A percentile compares a stretch with the other conserved stretches of the same genome.
phyloP scores from a whole-genome alignment of 2,797 vertebrate species.

The Phoebastria nigripes region DNA sequence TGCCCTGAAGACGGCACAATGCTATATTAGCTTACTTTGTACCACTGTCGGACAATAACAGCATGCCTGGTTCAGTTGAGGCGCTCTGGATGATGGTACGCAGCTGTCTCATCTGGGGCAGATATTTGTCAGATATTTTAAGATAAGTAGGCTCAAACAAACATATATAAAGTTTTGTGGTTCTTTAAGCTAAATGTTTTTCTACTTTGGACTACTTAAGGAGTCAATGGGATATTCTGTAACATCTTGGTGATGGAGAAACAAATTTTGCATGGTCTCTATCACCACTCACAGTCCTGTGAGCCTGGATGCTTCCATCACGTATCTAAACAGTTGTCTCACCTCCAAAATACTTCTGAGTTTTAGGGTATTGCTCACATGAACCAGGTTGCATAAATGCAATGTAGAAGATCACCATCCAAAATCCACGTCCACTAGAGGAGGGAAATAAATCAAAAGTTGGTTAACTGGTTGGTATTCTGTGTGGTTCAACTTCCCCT shows the following conservation, averaged over 20 bases:
- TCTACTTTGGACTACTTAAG: background rate
- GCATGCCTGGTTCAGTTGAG: background rate
- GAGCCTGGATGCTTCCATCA: background rate
- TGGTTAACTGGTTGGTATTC: background rate
- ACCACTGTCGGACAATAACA: background rate
- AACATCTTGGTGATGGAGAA: background rate
- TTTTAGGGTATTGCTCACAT: background rate
- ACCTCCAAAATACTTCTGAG: background rate
- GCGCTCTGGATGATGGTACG: background rate
- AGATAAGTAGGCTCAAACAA: background rate
- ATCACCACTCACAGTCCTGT: background rate
- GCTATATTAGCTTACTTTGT: background rate
- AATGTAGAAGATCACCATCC: accelerated
- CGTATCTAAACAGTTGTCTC: background rate
- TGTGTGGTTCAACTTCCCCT: background rate
- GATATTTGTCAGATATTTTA: background rate
- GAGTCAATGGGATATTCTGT: background rate
- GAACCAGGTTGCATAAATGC: background rate
- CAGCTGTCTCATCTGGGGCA: background rate
- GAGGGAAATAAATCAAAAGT: background rate
- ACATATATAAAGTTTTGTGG: background rate
- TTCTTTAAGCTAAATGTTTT: background rate
- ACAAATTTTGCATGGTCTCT: background rate
- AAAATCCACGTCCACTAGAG: background rate
- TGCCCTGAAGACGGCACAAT: background rate